A percentile compares a stretch with the other conserved stretches of the same genome.
phyloP scores from a whole-genome alignment of 53 echinoderm and acorn worm species.

The Henricia sp. region DNA sequence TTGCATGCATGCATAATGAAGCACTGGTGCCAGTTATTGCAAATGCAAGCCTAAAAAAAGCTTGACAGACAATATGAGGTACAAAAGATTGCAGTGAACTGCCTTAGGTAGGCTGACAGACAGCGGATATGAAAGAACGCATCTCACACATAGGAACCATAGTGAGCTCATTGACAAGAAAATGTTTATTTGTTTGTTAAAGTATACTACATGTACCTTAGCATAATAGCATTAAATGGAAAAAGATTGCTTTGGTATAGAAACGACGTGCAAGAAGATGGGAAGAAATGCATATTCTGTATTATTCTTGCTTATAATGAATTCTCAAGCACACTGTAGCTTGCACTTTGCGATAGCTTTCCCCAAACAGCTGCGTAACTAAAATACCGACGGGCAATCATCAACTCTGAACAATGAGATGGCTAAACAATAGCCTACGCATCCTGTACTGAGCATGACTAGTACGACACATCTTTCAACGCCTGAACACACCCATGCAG shows the following conservation, averaged over 20 bases:
- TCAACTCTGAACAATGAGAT: conserved; percentile 22
- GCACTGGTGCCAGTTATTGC: neutral
- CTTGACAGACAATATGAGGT: conserved; percentile 3
- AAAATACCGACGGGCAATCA: neutral
- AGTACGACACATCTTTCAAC: conserved; percentile 32
- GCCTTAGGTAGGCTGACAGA: conserved; percentile 17
- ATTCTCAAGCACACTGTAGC: too few relatives aligned
- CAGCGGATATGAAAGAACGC: too few relatives aligned
- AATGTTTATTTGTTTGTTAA: too few relatives aligned
- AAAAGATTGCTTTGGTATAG: too few relatives aligned
- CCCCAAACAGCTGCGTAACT: conserved; percentile 10
- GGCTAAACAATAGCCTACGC: conserved; percentile 16
- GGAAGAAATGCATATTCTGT: too few relatives aligned
- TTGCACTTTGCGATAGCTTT: neutral
- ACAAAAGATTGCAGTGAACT: neutral
- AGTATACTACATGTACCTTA: too few relatives aligned
- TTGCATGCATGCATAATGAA: conserved; percentile 53
- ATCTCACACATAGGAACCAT: too few relatives aligned
- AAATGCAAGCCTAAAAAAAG: neutral
- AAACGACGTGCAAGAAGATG: too few relatives aligned
- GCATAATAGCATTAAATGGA: too few relatives aligned
- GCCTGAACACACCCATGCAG: conserved; percentile 1
- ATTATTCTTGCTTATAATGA: too few relatives aligned
- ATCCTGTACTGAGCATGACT: conserved; percentile 16
- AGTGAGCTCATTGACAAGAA: too few relatives aligned